A percentile compares a stretch with the other conserved stretches of the same genome.
Evolutionary conservation across 2,888 invertebrate species (phyloP).

Genomic region (Ditylenchus weischeri): DNA sequence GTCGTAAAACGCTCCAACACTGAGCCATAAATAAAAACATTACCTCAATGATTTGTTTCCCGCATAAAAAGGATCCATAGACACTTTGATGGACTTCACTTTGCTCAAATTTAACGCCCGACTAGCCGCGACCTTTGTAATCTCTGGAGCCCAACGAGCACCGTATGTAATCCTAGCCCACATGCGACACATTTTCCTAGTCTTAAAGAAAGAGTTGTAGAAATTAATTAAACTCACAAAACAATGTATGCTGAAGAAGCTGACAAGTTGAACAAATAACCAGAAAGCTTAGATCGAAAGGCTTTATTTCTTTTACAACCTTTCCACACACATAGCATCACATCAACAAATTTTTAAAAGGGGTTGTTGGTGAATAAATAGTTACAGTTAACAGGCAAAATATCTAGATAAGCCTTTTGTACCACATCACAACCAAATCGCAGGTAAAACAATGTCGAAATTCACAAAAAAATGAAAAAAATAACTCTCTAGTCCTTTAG

Average conservation of each 20-base stretch:
- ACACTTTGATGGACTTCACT: constrained; percentile 50
- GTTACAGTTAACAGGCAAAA: background rate
- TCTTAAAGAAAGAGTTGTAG: no score
- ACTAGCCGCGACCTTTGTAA: constrained; percentile 45
- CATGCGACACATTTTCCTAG: constrained; percentile 48
- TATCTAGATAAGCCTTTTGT: background rate
- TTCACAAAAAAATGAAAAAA: no score
- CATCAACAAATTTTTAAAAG: background rate
- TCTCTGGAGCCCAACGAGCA: constrained; percentile 51
- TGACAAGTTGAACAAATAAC: no score
- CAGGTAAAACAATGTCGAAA: no score
- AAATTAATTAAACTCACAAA: no score
- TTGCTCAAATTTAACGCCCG: constrained; percentile 44
- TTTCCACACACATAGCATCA: no score
- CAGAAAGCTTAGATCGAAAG: no score
- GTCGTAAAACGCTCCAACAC: no score
- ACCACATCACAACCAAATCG: no score
- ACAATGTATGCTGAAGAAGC: no score
- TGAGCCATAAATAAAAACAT: background rate
- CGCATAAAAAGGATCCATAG: constrained; percentile 50
- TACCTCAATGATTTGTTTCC: constrained; percentile 48
- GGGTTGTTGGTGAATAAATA: background rate
- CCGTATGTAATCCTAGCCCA: constrained; percentile 54
- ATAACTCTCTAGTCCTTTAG: no score
- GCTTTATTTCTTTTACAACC: no score